These are phyloP conservation scores for Fabriciana adippe DNA, from an alignment of 2,888 invertebrate genomes.

Conservation along the genomic window DNA sequence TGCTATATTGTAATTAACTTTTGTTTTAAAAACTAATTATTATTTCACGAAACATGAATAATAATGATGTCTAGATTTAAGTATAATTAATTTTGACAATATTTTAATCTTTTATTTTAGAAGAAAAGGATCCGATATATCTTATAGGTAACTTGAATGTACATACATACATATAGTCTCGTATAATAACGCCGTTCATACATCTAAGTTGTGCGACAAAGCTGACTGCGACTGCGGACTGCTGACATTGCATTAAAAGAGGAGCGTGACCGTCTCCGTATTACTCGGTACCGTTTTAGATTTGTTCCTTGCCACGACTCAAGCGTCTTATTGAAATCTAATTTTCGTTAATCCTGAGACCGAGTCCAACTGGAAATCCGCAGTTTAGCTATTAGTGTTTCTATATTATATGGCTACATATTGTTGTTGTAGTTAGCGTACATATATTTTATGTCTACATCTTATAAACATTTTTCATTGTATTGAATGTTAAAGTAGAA, in stretches of 20 bases:
- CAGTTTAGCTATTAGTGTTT: conserved; percentile 59
- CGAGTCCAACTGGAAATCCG: conserved; percentile 56
- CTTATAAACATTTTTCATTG: too few species aligned
- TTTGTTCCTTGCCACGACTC: conserved; percentile 67
- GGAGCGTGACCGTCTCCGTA: conserved; percentile 72
- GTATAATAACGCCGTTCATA: background rate
- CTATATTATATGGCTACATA: conserved; percentile 43
- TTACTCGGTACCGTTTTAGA: conserved; percentile 69
- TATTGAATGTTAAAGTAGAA: too few species aligned
- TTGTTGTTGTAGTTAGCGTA: too few species aligned
- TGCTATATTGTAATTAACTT: background rate
- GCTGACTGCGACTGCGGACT: conserved; percentile 21
- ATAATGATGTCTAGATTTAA: too few species aligned
- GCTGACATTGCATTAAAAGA: conserved; percentile 53
- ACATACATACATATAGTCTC: too few species aligned
- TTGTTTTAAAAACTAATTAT: background rate
- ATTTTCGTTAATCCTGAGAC: conserved; percentile 76
- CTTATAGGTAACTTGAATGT: background rate
- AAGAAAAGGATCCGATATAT: background rate
- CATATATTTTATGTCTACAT: too few species aligned
- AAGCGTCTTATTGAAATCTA: conserved; percentile 81
- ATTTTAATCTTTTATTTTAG: background rate
- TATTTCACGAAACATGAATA: too few species aligned
- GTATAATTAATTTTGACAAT: too few species aligned
- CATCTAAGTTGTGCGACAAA: conserved; percentile 20